Conservation (phyloP, 2,888 invertebrate genomes). For the Rotaria macrura region DNA sequence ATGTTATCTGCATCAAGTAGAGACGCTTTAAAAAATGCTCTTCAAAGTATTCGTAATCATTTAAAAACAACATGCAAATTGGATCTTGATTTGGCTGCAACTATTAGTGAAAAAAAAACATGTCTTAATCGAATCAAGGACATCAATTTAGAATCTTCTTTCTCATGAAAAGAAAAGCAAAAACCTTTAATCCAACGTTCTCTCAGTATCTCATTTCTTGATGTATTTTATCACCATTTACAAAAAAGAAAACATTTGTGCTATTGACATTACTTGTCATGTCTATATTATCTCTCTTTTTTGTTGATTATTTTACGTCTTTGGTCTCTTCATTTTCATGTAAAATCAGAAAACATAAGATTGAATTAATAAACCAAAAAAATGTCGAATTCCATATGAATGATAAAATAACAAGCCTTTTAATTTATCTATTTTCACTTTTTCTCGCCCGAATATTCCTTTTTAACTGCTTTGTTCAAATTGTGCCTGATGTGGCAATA, state of each 20-base stretch:
- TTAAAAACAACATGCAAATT: constrained; percentile 32
- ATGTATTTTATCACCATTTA: background rate
- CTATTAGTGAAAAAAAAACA: background rate
- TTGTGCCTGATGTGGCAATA: background rate
- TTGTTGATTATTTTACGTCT: background rate
- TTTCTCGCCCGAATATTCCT: background rate
- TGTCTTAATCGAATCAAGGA: background rate
- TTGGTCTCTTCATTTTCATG: background rate
- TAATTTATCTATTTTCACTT: background rate
- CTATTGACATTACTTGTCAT: background rate
- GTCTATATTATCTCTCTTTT: background rate
- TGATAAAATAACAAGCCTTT: background rate
- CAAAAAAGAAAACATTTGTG: background rate
- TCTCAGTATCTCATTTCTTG: background rate
- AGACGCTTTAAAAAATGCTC: constrained; percentile 31
- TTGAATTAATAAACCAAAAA: background rate
- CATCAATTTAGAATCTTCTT: background rate
- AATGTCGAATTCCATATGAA: background rate
- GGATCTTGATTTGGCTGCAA: constrained; percentile 30
- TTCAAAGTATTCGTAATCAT: constrained; percentile 28
- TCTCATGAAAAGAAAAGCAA: background rate
- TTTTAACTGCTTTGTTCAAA: background rate
- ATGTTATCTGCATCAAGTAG: constrained; percentile 34
- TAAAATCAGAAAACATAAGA: background rate
- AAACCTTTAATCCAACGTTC: background rate